phyloP scores from a whole-genome alignment of 1,140 invertebrate genomes.

The Thalassaphorura encarpata region DNA sequence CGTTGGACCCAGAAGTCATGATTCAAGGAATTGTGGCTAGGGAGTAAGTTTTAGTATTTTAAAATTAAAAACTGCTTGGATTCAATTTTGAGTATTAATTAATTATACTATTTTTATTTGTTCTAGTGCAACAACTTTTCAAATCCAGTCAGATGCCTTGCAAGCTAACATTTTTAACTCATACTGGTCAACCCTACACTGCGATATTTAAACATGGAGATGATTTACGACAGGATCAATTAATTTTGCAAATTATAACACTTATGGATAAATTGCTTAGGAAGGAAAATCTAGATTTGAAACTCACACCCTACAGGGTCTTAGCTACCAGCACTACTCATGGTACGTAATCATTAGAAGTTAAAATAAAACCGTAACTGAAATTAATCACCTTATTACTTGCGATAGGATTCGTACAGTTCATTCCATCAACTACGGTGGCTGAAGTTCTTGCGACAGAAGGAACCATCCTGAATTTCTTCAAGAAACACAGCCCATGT shows the following conservation, averaged over 20 bases:
- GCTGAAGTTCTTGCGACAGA: constrained; percentile 81
- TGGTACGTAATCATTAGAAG: constrained; percentile 48
- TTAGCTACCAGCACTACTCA: constrained; percentile 90
- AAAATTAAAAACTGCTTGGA: too few species aligned
- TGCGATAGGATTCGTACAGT: constrained; percentile 76
- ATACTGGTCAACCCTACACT: constrained; percentile 58
- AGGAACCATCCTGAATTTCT: constrained; percentile 81
- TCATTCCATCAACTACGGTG: constrained; percentile 86
- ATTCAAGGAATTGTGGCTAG: constrained; percentile 83
- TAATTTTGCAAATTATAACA: constrained; percentile 94
- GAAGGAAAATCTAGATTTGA: constrained; percentile 88
- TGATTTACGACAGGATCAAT: constrained; percentile 96
- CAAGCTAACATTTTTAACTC: constrained; percentile 80
- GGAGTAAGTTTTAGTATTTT: constrained; percentile 43
- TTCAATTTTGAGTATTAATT: neutral
- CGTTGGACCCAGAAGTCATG: constrained; percentile 80
- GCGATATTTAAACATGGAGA: constrained; percentile 98
- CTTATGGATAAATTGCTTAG: constrained; percentile 94
- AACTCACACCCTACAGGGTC: constrained; percentile 87
- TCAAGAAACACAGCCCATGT: constrained; percentile 77
- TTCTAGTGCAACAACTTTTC: constrained; percentile 71
- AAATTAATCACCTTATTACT: constrained; percentile 4
- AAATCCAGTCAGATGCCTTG: constrained; percentile 98
- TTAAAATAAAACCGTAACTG: too few species aligned
- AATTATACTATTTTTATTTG: constrained; percentile 22